Percentiles rank a stretch among this genome's conserved stretches.
phyloP scores from a whole-genome alignment of 2,888 invertebrate genomes.

The Polyommatus iphigenia region DNA sequence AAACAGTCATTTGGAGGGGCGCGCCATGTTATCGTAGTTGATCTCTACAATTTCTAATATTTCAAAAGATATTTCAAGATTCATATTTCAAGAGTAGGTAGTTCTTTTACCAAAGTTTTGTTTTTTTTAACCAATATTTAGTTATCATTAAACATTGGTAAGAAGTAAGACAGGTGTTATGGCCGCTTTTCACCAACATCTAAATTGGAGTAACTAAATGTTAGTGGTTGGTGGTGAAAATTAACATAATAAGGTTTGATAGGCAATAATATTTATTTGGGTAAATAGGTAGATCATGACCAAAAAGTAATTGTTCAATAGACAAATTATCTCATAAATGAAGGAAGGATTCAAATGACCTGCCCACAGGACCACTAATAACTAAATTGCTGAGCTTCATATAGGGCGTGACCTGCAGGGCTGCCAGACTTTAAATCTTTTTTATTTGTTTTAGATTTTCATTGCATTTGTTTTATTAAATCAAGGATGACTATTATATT shows the following conservation, averaged over 20 bases:
- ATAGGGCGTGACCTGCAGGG: conserved; percentile 4
- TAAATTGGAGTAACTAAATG: too few species aligned
- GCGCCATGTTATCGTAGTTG: too few species aligned
- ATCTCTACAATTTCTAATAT: neutral
- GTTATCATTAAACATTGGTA: neutral
- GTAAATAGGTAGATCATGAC: neutral
- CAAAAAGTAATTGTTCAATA: neutral
- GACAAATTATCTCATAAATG: conserved; percentile 42
- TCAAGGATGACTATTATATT: too few species aligned
- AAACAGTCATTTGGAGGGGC: too few species aligned
- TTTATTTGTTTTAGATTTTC: neutral
- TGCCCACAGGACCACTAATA: conserved; percentile 48
- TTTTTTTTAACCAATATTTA: too few species aligned
- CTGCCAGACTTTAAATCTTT: neutral
- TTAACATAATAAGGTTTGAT: neutral
- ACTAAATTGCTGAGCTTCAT: conserved; percentile 49
- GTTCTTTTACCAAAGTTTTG: too few species aligned
- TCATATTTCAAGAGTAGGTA: too few species aligned
- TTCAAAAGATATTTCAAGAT: too few species aligned
- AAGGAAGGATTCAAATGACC: conserved; percentile 48
- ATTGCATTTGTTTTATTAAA: neutral
- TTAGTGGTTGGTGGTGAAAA: too few species aligned
- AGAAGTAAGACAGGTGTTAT: neutral
- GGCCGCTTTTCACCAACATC: neutral
- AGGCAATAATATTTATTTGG: too few species aligned